A percentile compares a stretch with the other conserved stretches of the same genome.
Evolutionary conservation across 2,888 invertebrate species (phyloP).

Genomic region (Scaptodrosophila latifasciaeformis): DNA sequence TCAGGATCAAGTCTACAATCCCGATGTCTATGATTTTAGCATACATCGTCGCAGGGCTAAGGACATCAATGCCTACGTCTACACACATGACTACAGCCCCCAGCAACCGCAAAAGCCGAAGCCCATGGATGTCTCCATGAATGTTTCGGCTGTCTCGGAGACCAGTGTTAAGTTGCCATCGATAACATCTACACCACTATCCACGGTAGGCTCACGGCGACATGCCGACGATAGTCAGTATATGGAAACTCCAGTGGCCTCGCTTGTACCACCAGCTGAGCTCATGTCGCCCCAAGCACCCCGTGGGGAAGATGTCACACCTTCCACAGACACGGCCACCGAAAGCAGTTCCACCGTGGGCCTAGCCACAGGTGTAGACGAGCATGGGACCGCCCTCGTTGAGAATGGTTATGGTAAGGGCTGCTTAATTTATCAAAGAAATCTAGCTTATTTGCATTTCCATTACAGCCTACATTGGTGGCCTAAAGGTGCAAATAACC

Average conservation of each 20-base stretch:
- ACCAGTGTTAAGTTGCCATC: conserved; percentile 22
- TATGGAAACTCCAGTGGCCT: conserved; percentile 68
- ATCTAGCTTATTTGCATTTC: no score
- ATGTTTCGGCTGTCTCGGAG: conserved; percentile 27
- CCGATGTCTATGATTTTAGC: conserved; percentile 79
- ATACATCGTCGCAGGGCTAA: conserved; percentile 77
- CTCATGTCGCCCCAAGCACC: conserved; percentile 62
- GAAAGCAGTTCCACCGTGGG: background rate
- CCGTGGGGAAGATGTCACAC: background rate
- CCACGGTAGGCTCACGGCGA: conserved; percentile 11
- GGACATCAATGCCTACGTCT: conserved; percentile 74
- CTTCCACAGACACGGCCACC: conserved; percentile 9
- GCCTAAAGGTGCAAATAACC: conserved; percentile 81
- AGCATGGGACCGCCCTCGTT: conserved; percentile 21
- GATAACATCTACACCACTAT: conserved; percentile 29
- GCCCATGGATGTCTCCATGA: conserved; percentile 45
- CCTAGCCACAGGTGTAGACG: conserved; percentile 12
- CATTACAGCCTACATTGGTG: conserved; percentile 77
- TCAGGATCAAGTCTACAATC: conserved; percentile 75
- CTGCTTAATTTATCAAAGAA: no score
- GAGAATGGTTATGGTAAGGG: conserved; percentile 71
- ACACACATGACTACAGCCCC: conserved; percentile 73
- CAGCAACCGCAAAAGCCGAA: conserved; percentile 59
- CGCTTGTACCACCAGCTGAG: conserved; percentile 69
- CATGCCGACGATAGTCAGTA: conserved; percentile 46